phyloP scores from a whole-genome alignment of 2,797 vertebrate species.

The Cyclopterus lumpus region DNA sequence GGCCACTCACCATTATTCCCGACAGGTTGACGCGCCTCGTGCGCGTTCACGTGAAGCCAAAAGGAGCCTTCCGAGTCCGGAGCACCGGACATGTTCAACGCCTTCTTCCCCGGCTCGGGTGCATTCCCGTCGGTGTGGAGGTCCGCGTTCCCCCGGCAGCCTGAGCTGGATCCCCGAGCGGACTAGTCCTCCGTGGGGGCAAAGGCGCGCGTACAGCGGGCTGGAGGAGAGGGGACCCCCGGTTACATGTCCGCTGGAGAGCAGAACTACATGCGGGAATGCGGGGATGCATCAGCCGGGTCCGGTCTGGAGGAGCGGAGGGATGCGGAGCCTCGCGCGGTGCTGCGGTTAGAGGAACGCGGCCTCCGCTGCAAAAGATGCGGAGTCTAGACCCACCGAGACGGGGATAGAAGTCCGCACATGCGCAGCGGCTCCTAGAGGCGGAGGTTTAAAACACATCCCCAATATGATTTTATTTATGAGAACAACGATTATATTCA shows the following conservation, averaged over 20 bases:
- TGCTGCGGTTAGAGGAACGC: no score
- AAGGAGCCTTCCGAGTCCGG: neutral
- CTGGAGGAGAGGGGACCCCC: neutral
- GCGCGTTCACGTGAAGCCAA: slow-evolving; percentile 45
- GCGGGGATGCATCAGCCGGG: neutral
- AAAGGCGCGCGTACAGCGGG: neutral
- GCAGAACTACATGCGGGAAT: neutral
- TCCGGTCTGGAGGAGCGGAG: neutral
- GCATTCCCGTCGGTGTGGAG: slow-evolving; percentile 9
- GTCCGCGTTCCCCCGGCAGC: slow-evolving; percentile 27
- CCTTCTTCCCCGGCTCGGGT: slow-evolving; percentile 2
- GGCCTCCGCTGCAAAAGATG: slow-evolving; percentile 60
- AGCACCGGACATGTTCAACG: slow-evolving; percentile 26
- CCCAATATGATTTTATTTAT: no score
- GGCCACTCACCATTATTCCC: slow-evolving; percentile 61
- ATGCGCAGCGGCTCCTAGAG: slow-evolving; percentile 49
- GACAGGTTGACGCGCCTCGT: slow-evolving; percentile 44
- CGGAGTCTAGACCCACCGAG: slow-evolving; percentile 17
- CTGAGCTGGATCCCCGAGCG: slow-evolving; percentile 28
- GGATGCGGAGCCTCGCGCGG: no score
- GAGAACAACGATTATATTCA: no score
- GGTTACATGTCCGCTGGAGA: slow-evolving; percentile 14
- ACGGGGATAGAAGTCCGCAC: neutral
- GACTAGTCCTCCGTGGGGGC: slow-evolving; percentile 35
- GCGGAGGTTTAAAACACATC: neutral